Base-by-base conservation (phyloP, 2,797 vertebrate species). In the Poeciliopsis gracilis region DNA sequence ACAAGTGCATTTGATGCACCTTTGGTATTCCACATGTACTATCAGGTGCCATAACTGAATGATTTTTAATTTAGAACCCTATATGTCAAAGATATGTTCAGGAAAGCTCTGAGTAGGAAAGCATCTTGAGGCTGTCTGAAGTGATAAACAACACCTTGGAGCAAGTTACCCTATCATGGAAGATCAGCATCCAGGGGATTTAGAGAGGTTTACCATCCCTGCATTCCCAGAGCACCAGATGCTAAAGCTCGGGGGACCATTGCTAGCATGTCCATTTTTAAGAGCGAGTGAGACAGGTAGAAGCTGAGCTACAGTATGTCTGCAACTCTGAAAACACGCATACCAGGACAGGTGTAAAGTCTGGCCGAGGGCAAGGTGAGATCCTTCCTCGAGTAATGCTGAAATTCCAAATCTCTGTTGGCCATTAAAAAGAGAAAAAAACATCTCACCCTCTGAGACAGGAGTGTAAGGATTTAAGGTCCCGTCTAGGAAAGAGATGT, bases 11-110 rank as follows among this genome's bases (percentile, higher is more conserved):
- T 83, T 81, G 33, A 82, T 89, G 86, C 91, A 88, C 84, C 89
- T 87, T 82, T 83, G 83, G 81, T 87, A 84, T 90, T 88, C 79
- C 83, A 46, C 81, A 77, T 86, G 80, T 87, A 88, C 23, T n/a
- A 90, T 94, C 86, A 91, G 87, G 89, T 89, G 90, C 89, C 92
- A 93, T 86, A 84, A 90, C 78, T 90, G 92, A 91, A 82, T 91
- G 94, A 90, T 93, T 95, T 95, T 91, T 94, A 93, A 95, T 96
- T 95, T 95, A 91, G 91, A 95, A 91, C 92, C 80, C 92, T 93
- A 94, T 94, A 94, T 90, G 87, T 93, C 88, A 87, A 91, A 91
- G 94, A 93, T 93, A 91, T 91, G 90, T 92, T 93, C 87, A 71
- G 75, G 89, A 91, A 91, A 91, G 89, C 87, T 89, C 90, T 90